Conservation (phyloP, 2,113 vertebrate species). For the Odontesthes bonariensis region DNA sequence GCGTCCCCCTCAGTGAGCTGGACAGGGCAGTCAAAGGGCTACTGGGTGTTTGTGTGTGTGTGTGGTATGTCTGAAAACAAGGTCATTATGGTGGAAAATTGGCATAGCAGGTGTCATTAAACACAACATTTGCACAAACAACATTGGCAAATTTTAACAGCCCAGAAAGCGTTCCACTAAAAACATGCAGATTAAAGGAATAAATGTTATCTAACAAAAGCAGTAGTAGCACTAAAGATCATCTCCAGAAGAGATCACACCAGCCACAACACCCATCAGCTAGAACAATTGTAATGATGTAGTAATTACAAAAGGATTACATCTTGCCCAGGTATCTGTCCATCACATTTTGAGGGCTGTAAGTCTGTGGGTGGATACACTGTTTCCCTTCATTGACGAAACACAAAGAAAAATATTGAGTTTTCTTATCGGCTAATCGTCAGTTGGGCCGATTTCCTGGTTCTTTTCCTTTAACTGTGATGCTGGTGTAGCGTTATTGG, state of each 20-base stretch:
- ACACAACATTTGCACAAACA: background rate
- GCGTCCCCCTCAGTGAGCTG: conserved; percentile 5
- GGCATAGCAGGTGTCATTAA: background rate
- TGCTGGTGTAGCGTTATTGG: too few relatives aligned
- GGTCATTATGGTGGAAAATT: conserved; percentile 20
- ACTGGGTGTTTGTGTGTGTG: conserved; percentile 2
- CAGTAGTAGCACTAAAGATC: background rate
- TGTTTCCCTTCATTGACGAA: too few relatives aligned
- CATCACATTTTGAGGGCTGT: too few relatives aligned
- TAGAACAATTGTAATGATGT: too few relatives aligned
- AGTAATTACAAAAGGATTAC: too few relatives aligned
- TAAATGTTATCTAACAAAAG: too few relatives aligned
- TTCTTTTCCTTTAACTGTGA: too few relatives aligned
- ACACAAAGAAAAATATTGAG: too few relatives aligned
- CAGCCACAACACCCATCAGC: background rate
- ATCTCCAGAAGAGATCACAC: background rate
- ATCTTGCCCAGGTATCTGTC: too few relatives aligned
- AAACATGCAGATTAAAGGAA: background rate
- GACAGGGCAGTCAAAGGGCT: background rate
- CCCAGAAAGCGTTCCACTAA: background rate
- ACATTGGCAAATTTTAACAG: background rate
- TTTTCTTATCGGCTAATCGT: too few relatives aligned
- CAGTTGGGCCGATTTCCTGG: too few relatives aligned
- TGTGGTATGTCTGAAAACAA: conserved; percentile 5
- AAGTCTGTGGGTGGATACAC: too few relatives aligned